A percentile compares a stretch with the other conserved stretches of the same genome.
Evolutionary conservation across 2,113 vertebrate species (phyloP).

Genomic region (Rhinopomastus cyanomelas): DNA sequence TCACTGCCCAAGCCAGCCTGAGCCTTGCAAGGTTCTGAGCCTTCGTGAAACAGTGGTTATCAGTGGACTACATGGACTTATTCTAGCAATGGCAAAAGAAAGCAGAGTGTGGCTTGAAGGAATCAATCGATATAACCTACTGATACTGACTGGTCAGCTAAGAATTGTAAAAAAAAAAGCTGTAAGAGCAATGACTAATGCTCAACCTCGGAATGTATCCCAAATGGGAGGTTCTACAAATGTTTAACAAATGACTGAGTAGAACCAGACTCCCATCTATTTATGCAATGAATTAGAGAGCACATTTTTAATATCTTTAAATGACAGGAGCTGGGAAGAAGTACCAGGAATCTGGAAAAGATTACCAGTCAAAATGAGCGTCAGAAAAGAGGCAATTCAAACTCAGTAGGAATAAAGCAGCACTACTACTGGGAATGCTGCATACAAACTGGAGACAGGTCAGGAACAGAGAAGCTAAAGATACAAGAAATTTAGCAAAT

Average conservation of each 20-base stretch:
- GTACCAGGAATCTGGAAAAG: neutral
- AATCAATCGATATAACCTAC: neutral
- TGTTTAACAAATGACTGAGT: neutral
- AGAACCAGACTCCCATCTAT: neutral
- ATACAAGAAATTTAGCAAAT: neutral
- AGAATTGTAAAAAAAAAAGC: neutral
- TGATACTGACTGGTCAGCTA: neutral
- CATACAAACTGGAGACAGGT: neutral
- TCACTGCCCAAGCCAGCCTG: neutral
- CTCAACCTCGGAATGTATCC: neutral
- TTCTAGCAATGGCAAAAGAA: neutral
- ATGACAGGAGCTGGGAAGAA: neutral
- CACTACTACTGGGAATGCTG: neutral
- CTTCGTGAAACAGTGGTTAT: neutral
- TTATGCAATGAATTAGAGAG: neutral
- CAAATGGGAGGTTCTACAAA: neutral
- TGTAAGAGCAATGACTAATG: neutral
- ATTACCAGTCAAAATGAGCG: neutral
- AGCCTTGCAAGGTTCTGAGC: neutral
- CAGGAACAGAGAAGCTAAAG: neutral
- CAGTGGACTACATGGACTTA: neutral
- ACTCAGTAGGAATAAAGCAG: neutral
- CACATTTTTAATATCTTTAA: neutral
- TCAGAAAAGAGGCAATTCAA: neutral
- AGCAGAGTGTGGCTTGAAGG: neutral